A percentile compares a stretch with the other conserved stretches of the same genome.
phyloP scores from a whole-genome alignment of 1,140 invertebrate genomes.

The Lepidostoma basale region DNA sequence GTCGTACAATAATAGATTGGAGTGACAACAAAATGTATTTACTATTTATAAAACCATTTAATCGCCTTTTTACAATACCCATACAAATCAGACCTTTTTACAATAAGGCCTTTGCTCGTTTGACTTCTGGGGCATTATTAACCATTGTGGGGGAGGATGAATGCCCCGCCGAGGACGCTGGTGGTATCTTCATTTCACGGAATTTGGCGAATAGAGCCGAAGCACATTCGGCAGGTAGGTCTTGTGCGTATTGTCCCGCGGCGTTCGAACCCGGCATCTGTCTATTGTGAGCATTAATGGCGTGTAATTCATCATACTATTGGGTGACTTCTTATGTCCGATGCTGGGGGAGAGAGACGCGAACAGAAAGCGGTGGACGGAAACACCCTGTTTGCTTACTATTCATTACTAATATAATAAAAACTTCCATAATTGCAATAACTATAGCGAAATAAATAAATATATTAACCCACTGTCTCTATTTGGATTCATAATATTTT shows the following conservation, averaged over 20 bases:
- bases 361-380: background rate
- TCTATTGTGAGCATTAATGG: constrained; percentile 43
- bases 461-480: no score
- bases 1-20: no score
- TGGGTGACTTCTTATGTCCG: constrained; percentile 15
- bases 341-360: background rate
- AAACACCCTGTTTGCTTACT: background rate
- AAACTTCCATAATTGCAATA: no score
- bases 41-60: no score
- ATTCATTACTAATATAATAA: background rate
- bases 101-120: no score
- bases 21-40: no score
- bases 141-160: background rate
- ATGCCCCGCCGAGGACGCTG: constrained; percentile 2
- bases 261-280: constrained; percentile 37
- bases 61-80: no score
- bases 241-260: constrained; percentile 31
- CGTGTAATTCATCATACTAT: constrained; percentile 44
- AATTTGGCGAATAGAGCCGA: constrained; percentile 37
- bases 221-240: background rate
- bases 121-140: background rate
- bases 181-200: constrained; percentile 46
- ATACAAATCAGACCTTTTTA: no score
- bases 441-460: no score
- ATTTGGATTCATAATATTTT: no score